Conservation (phyloP, 2,113 vertebrate genomes). For the Erinaceus europaeus region DNA sequence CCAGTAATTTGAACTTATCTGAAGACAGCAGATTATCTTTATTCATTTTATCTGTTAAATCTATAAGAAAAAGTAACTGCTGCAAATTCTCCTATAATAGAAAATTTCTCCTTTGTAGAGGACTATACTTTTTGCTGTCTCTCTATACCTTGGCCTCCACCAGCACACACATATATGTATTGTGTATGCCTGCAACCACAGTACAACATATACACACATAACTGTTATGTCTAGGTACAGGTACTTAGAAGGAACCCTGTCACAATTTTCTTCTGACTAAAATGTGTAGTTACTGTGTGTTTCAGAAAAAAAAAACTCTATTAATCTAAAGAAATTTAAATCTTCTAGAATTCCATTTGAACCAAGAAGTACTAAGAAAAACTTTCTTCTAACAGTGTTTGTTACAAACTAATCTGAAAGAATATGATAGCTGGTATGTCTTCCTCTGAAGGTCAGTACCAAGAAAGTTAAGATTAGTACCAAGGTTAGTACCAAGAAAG, state of each 20-base stretch:
- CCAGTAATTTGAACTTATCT: neutral
- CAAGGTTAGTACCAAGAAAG: no score
- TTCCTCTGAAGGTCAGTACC: no score
- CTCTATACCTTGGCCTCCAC: no score
- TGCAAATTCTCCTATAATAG: neutral
- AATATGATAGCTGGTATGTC: no score
- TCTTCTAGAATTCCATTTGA: neutral
- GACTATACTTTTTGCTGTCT: neutral
- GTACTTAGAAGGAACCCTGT: neutral
- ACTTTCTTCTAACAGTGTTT: neutral
- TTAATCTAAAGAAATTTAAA: neutral
- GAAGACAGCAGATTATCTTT: neutral
- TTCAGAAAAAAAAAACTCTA: neutral
- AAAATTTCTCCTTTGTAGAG: neutral
- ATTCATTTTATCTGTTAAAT: neutral
- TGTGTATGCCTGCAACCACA: neutral
- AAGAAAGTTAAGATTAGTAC: neutral
- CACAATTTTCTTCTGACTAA: neutral
- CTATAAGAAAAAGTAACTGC: no score
- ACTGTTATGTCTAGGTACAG: neutral
- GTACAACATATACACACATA: neutral
- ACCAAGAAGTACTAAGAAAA: neutral
- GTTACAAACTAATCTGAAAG: neutral
- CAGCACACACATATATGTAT: neutral
- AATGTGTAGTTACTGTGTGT: neutral